Evolutionary conservation across 2,888 invertebrate species (phyloP).

Genomic region (Creontiades dilutus): DNA sequence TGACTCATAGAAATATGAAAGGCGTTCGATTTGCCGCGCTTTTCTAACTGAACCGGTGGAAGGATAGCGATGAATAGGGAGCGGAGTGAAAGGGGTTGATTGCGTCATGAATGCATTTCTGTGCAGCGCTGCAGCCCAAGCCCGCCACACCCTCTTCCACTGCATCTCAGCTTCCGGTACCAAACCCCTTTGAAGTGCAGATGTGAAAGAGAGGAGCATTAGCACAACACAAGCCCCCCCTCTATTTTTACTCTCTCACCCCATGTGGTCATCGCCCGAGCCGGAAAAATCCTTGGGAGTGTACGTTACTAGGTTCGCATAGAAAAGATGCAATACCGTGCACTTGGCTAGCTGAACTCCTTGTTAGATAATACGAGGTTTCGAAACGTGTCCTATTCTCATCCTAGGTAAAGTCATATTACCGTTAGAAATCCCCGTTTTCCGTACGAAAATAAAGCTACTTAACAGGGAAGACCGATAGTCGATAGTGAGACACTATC

Average conservation of each 20-base stretch:
- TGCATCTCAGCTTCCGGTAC: constrained; percentile 50
- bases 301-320: constrained; percentile 67
- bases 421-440: neutral
- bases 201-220: constrained; percentile 42
- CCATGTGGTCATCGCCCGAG: constrained; percentile 48
- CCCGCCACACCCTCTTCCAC: neutral
- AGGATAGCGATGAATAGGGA: constrained; percentile 24
- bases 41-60: constrained; percentile 42
- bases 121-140: constrained; percentile 58
- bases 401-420: neutral
- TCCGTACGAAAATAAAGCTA: too few relatives aligned
- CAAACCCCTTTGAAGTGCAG: constrained; percentile 64
- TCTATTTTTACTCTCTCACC: neutral
- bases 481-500: too few relatives aligned
- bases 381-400: constrained; percentile 14
- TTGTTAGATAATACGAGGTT: constrained; percentile 6
- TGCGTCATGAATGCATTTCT: constrained; percentile 65
- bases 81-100: constrained; percentile 33
- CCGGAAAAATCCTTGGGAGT: constrained; percentile 51
- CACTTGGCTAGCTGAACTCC: constrained; percentile 55
- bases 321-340: constrained; percentile 39
- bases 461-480: too few relatives aligned
- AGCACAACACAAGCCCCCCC: constrained; percentile 39
- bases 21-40: constrained; percentile 51
- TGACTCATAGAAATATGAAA: constrained; percentile 7